A percentile compares a stretch with the other conserved stretches of the same genome.
phyloP scores from a whole-genome alignment of 2,888 invertebrate genomes.

The Diloba caeruleocephala region DNA sequence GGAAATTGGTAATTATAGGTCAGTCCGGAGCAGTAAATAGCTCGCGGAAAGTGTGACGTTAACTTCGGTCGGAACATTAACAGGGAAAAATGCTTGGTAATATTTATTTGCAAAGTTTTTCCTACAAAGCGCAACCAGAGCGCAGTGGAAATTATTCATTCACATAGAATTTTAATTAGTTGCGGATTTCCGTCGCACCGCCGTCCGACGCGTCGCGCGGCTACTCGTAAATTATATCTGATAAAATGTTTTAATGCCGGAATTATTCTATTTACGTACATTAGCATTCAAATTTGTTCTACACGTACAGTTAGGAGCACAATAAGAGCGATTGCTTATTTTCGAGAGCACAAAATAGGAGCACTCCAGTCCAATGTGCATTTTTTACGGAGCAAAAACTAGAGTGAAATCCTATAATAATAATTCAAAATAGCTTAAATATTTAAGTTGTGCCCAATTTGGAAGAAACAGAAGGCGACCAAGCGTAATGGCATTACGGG shows the following conservation, averaged over 20 bases:
- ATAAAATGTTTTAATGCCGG: conserved; percentile 58
- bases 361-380: conserved; percentile 11
- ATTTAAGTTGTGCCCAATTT: conserved; percentile 51
- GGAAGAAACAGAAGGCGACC: conserved; percentile 48
- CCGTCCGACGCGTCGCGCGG: conserved; percentile 55
- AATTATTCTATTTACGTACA: conserved; percentile 57
- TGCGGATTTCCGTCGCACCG: conserved; percentile 77
- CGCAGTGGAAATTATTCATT: conserved; percentile 82
- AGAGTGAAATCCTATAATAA: conserved; percentile 20
- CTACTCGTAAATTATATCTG: conserved; percentile 62
- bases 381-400: conserved; percentile 28
- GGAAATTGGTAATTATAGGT: conserved; percentile 77
- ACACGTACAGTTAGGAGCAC: conserved; percentile 29
- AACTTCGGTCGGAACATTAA: conserved; percentile 19
- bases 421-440: conserved; percentile 34
- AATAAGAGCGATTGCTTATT: conserved; percentile 33
- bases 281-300: conserved; percentile 45
- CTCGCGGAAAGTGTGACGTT: conserved; percentile 37
- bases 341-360: conserved; percentile 23
- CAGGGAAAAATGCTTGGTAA: conserved; percentile 32
- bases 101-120: conserved; percentile 57
- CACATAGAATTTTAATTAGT: conserved; percentile 85
- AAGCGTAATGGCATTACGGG: conserved; percentile 53
- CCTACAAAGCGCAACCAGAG: conserved; percentile 56
- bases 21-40: conserved; percentile 63